These are phyloP conservation scores for Aporrectodea caliginosa DNA, from an alignment of 1,140 invertebrate genomes.

Conservation along the genomic window DNA sequence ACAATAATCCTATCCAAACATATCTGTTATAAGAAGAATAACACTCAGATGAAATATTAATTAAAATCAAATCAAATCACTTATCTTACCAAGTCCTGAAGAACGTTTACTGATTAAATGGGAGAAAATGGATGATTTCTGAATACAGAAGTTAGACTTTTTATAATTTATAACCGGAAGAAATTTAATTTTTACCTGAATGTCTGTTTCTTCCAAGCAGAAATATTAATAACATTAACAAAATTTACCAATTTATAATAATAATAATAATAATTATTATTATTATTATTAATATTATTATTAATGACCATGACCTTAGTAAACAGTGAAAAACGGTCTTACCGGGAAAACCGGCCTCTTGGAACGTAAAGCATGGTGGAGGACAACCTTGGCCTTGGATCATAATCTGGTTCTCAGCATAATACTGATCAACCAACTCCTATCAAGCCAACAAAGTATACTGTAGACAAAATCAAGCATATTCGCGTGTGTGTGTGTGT, in stretches of 20 bases:
- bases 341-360: slow-evolving; percentile 82
- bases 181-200: neutral
- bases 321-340: slow-evolving; percentile 16
- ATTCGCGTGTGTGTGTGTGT: neutral
- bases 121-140: neutral
- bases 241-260: too few relatives aligned
- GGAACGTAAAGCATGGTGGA: slow-evolving; percentile 78
- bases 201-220: neutral
- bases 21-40: neutral
- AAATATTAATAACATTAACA: too few relatives aligned
- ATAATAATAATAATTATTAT: too few relatives aligned
- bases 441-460: slow-evolving; percentile 53
- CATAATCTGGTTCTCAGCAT: slow-evolving; percentile 77
- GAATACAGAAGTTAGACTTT: neutral
- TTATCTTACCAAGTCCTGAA: too few relatives aligned
- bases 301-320: neutral
- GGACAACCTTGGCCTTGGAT: slow-evolving; percentile 77
- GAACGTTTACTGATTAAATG: neutral
- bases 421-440: slow-evolving; percentile 71
- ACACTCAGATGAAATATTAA: neutral
- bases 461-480: too few relatives aligned
- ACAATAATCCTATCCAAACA: slow-evolving; percentile 2
- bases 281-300: neutral
- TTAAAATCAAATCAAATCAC: too few relatives aligned
- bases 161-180: neutral